Base-by-base conservation (phyloP, 2,888 invertebrate species). In the Caenorhabditis plicata region DNA sequence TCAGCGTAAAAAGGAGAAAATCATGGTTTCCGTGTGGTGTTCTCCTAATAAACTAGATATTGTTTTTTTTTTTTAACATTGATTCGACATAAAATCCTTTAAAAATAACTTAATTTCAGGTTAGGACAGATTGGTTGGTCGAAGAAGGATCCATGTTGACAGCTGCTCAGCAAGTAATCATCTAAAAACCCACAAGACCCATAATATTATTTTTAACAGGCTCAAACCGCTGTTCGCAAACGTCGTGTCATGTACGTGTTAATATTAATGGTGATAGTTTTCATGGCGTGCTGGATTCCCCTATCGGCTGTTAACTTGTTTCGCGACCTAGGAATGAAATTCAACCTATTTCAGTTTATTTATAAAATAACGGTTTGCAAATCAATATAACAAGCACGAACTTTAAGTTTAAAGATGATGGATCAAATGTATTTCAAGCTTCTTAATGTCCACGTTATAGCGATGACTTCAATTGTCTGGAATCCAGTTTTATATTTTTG, bases 401-500 rank as follows among this genome's bases (percentile, higher is more conserved):
- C 13, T 32, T 23, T 26, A 26, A 25, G 4, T 25, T 42, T 43
- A 25, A 17, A 56, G 49, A 39, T 64, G 3, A 58, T 58, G 52
- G 54, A 67, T 26, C 72, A 77, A 57, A 73, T 75, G 71, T 75
- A 73, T 56, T 80, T 80, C 66, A 77, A 74, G 31, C 55, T 80
- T 35, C 44, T 80, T 23, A 74, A 70, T 53, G 77, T 66, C 2
- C 78, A 79, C 52, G 74, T 72, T 2, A 64, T 80, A 20, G 80
- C 80, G 11, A 80, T 80, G 80, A 74, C 76, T 11, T 73, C 75
- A 11, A 67, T 80, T 31, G 74, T 80, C 20, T 77, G 74, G 64
- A 80, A 80, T 63, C 80, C 80, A 17, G 57, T 78, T 42, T 68
- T 80, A 33, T 80, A 80, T 60, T 80, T 80, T 66, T 80, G 78